Percentiles rank a stretch among this genome's conserved stretches.
phyloP scores from a whole-genome alignment of 1,140 invertebrate genomes.

The Bombus consobrinus region DNA sequence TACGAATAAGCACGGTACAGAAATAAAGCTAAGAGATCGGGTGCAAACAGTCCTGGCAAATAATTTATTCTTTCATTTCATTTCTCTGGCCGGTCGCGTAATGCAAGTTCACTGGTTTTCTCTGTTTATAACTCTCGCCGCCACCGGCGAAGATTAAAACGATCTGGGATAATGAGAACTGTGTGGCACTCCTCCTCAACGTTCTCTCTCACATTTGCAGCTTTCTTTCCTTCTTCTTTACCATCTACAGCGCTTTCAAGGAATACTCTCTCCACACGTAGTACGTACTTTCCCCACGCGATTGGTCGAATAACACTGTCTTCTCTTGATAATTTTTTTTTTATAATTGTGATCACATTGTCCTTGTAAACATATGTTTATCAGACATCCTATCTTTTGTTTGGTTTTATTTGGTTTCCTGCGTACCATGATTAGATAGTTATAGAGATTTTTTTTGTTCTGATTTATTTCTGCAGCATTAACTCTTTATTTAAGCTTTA shows the following conservation, averaged over 20 bases:
- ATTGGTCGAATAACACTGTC: neutral
- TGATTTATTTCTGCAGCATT: too few relatives aligned
- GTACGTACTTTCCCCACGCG: constrained; percentile 48
- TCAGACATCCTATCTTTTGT: too few relatives aligned
- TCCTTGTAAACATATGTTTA: too few relatives aligned
- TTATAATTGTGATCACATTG: too few relatives aligned
- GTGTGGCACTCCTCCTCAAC: constrained; percentile 49
- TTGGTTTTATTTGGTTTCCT: too few relatives aligned
- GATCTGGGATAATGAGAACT: constrained; percentile 73
- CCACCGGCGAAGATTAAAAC: constrained; percentile 72
- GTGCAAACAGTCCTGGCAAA: constrained; percentile 51
- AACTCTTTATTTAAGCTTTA: too few relatives aligned
- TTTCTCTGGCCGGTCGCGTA: constrained; percentile 57
- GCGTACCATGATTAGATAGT: too few relatives aligned
- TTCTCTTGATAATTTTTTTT: neutral
- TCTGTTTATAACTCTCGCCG: constrained; percentile 70
- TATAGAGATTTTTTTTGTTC: too few relatives aligned
- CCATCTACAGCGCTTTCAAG: neutral
- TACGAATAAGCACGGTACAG: constrained; percentile 10
- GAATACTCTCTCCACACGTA: neutral
- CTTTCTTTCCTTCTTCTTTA: constrained; percentile 22
- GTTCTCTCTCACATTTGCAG: constrained; percentile 21
- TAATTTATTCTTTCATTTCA: constrained; percentile 74
- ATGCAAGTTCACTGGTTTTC: constrained; percentile 42
- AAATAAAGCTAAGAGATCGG: constrained; percentile 47